These are phyloP conservation scores for Eospalax fontanierii DNA, from an alignment of 2,797 vertebrate genomes.

Conservation along the genomic window DNA sequence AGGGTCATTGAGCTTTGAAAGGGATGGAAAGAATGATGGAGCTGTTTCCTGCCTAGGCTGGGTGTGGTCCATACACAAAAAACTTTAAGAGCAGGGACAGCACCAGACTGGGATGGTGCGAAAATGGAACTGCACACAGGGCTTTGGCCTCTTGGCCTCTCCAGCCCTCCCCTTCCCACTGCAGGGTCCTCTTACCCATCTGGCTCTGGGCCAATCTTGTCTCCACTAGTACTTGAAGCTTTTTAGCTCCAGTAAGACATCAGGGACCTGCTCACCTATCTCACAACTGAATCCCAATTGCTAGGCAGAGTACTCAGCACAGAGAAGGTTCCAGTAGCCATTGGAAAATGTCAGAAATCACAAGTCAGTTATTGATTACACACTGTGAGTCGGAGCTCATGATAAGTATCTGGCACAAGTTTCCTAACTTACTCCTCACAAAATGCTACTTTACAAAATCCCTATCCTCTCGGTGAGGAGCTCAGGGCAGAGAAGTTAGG, in stretches of 20 bases:
- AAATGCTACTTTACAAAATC: background rate
- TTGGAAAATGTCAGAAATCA: background rate
- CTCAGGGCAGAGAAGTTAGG: background rate
- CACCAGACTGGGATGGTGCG: fast-evolving
- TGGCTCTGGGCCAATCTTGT: background rate
- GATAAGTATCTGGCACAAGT: background rate
- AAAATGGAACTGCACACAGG: fast-evolving
- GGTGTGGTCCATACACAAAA: fast-evolving
- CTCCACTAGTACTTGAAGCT: background rate
- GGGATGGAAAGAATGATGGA: background rate
- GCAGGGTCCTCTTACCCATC: background rate
- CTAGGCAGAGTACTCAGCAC: background rate
- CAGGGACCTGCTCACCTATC: no score
- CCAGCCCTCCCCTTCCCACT: fast-evolving
- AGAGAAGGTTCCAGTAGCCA: background rate
- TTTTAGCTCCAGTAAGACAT: fast-evolving
- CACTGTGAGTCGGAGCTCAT: no score
- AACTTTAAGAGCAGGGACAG: background rate
- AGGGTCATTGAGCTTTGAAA: background rate
- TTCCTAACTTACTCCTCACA: background rate
- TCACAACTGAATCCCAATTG: background rate
- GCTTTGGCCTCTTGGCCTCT: background rate
- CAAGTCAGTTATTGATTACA: no score
- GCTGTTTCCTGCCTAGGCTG: fast-evolving
- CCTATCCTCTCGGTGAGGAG: background rate